Percentiles rank a stretch among this genome's conserved stretches.
These are phyloP conservation scores for Enteromius fasciolatus DNA, from an alignment of 2,797 vertebrate genomes.

Conservation along the genomic window DNA sequence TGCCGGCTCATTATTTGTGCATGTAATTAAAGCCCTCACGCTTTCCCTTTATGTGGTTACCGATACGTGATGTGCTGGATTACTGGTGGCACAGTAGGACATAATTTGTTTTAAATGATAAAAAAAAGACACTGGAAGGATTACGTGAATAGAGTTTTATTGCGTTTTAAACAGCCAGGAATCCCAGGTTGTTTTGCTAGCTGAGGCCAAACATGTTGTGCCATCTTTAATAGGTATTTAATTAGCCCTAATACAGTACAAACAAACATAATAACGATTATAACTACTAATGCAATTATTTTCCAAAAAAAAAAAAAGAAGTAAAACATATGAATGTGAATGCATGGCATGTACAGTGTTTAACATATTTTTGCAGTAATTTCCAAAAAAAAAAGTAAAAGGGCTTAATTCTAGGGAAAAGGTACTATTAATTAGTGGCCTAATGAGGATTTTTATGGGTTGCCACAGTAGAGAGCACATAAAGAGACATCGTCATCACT, in stretches of 20 bases:
- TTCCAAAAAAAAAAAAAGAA: conserved; percentile 36
- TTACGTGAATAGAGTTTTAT: conserved; percentile 78
- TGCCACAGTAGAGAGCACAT: conserved; percentile 90
- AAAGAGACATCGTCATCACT: conserved; percentile 92
- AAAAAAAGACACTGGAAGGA: conserved; percentile 73
- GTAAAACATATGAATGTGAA: conserved; percentile 57
- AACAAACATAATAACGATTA: conserved; percentile 70
- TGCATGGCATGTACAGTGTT: conserved; percentile 57
- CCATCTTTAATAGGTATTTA: conserved; percentile 77
- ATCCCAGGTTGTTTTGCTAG: conserved; percentile 65
- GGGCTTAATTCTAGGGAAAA: conserved; percentile 66
- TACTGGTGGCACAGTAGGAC: conserved; percentile 74
- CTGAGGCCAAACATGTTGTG: conserved; percentile 70
- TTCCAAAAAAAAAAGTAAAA: conserved; percentile 58
- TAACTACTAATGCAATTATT: conserved; percentile 64
- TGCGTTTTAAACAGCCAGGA: conserved; percentile 75
- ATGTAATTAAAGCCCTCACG: conserved; percentile 82
- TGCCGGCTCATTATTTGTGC: conserved; percentile 77
- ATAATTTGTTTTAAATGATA: conserved; percentile 83
- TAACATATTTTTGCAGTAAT: conserved; percentile 71
- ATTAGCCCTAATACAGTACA: conserved; percentile 77
- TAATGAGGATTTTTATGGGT: conserved; percentile 82
- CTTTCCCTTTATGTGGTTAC: conserved; percentile 78
- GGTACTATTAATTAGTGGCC: conserved; percentile 80
- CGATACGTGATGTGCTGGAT: conserved; percentile 80